These are phyloP conservation scores for Dysmachus trigonus DNA, from an alignment of 2,888 invertebrate genomes.

Conservation along the genomic window DNA sequence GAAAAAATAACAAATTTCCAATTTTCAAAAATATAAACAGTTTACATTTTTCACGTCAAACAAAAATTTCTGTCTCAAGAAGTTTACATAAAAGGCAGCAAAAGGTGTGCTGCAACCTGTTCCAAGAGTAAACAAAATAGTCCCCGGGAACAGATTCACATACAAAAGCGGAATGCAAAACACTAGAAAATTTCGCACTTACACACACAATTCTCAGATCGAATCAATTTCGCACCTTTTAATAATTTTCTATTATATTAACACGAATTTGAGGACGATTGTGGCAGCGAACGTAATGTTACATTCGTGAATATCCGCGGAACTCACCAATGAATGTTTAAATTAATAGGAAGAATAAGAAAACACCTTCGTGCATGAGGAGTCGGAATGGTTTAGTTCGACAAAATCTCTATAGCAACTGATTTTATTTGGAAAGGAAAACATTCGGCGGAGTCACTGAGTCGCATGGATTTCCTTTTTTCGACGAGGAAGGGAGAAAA, in stretches of 20 bases:
- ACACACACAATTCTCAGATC: neutral
- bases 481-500: neutral
- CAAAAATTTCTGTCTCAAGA: neutral
- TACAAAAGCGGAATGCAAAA: neutral
- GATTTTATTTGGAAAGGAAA: constrained; percentile 37
- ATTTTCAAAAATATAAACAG: neutral
- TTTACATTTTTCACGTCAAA: neutral
- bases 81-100: neutral
- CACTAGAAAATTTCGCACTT: neutral
- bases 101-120: neutral
- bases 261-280: neutral
- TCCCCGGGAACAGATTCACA: neutral
- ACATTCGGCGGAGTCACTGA: constrained; percentile 24
- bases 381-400: neutral
- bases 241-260: neutral
- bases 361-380: neutral
- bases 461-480: neutral
- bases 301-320: neutral
- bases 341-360: neutral
- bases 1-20: neutral
- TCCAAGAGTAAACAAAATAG: neutral
- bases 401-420: constrained; percentile 22
- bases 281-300: neutral
- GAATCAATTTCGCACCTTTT: neutral
- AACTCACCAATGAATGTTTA: neutral